Percentiles rank a stretch among this genome's conserved stretches.
Conservation (phyloP, 2,113 vertebrate genomes). For the Conger conger region DNA sequence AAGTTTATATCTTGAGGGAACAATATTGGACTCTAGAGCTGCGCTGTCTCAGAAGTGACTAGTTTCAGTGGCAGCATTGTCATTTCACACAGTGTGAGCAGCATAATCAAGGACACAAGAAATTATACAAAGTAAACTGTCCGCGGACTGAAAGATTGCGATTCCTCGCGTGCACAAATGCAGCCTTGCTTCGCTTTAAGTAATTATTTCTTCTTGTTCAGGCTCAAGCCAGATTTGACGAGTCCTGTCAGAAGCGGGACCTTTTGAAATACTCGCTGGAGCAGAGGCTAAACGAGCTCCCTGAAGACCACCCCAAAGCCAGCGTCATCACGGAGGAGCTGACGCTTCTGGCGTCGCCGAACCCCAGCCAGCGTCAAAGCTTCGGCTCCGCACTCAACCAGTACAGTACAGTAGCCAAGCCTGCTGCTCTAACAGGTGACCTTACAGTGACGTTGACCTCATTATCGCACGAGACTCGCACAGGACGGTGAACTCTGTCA, state of each 20-base stretch:
- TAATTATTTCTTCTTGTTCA: conserved; percentile 42
- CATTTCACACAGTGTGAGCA: not conserved
- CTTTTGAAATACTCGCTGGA: conserved; percentile 95
- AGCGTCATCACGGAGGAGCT: conserved; percentile 91
- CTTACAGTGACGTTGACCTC: not conserved
- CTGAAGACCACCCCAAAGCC: conserved; percentile 93
- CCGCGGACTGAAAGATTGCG: not conserved
- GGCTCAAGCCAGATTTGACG: conserved; percentile 95
- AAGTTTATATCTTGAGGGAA: not conserved
- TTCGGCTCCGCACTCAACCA: conserved; percentile 92
- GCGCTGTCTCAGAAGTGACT: not conserved
- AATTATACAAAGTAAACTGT: not conserved
- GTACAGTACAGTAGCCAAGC: conserved; percentile 95
- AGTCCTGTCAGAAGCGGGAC: conserved; percentile 96
- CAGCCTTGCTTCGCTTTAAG: not conserved
- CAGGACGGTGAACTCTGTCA: not conserved
- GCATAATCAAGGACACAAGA: not conserved
- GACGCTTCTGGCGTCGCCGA: conserved; percentile 83
- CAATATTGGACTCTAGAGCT: not conserved
- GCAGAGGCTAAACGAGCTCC: conserved; percentile 91
- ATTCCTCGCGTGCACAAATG: not conserved
- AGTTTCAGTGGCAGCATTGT: not conserved
- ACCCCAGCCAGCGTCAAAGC: conserved; percentile 90
- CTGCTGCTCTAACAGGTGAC: conserved; percentile 93
- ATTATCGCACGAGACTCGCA: not conserved